These are phyloP conservation scores for Cheilosia impressa DNA, from an alignment of 2,888 invertebrate genomes.

Conservation along the genomic window DNA sequence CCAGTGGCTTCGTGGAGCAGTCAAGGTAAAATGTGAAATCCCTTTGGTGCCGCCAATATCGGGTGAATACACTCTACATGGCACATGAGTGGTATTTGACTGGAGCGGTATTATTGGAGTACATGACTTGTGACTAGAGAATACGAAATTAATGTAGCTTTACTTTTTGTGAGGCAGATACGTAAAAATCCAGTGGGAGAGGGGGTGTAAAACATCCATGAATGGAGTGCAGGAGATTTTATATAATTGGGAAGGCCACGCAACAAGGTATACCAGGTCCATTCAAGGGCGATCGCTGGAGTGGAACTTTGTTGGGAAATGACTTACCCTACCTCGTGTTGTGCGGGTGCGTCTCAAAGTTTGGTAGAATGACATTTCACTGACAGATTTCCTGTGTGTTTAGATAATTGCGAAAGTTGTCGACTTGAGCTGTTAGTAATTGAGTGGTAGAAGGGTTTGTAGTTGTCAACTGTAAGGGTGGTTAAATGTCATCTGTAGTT, in stretches of 20 bases:
- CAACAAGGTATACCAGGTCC: slow-evolving; percentile 39
- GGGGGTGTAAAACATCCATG: slow-evolving; percentile 11
- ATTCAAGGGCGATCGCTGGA: slow-evolving; percentile 40
- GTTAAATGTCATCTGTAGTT: no score
- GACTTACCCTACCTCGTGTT: neutral
- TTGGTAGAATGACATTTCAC: slow-evolving; percentile 2
- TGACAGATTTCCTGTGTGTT: neutral
- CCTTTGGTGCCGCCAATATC: slow-evolving; percentile 22
- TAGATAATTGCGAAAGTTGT: no score
- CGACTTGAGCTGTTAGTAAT: no score
- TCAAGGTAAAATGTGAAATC: slow-evolving; percentile 57
- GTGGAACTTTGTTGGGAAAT: neutral
- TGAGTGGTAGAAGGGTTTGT: no score
- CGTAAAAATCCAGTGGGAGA: neutral
- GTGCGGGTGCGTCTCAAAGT: slow-evolving; percentile 8
- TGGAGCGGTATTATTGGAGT: slow-evolving; percentile 26
- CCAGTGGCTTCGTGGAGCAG: slow-evolving; percentile 34
- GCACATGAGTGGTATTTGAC: neutral
- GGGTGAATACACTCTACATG: slow-evolving; percentile 57
- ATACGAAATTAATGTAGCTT: neutral
- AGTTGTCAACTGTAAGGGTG: no score
- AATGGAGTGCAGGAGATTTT: slow-evolving; percentile 32
- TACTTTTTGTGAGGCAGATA: slow-evolving; percentile 9
- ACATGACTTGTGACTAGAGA: slow-evolving; percentile 15
- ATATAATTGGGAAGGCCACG: slow-evolving; percentile 33